Base-by-base conservation (phyloP, 2,888 invertebrate species). In the Willowsia nigromaculata region DNA sequence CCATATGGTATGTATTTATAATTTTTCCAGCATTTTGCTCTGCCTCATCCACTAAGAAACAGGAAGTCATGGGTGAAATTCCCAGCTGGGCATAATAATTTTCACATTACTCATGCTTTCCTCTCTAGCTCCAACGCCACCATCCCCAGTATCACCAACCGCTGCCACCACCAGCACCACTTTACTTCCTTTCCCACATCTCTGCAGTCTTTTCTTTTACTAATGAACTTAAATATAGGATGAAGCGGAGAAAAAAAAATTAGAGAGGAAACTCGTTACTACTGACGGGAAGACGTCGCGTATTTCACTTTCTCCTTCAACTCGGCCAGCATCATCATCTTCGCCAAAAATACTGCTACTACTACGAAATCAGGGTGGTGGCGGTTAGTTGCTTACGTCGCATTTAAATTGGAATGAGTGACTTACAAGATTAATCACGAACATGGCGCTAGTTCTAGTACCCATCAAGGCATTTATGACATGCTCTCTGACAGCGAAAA, bases 31-130 rank as follows among this genome's bases (percentile, higher is more conserved):
- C n/a, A 30, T 43, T 84, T 56, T 53, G 71, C 62, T 84, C 40
- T 53, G 71, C 62, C 30, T 37, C 85, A 65, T 47, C 22, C 47
- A 15, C 27, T 13, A 59, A 11, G 62, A 62, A 85, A 78, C 76
- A 76, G 78, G 85, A 85, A 85, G 85, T 85, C 85, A 85, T 85
- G 85, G 76, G 78, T 78, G 85, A 85, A 85, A 85, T 85, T 85
- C 85, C 85, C 76, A 85, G 85, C 85, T 85, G 85, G 62, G 85
- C 85, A 85, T 85, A 85, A 85, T 85, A 85, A 85, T 85, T 85
- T 85, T 76, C 85, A 85, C 85, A 85, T 85, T 85, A 85, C 76
- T 78, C 65, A 85, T 85, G 85, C 85, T 76, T 85, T 62, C 85
- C 78, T 43, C 53, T 50, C 22, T 37, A 76, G n/a, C 40, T 11